phyloP scores from a whole-genome alignment of 2,797 vertebrate genomes.

The Buceros bicornis region DNA sequence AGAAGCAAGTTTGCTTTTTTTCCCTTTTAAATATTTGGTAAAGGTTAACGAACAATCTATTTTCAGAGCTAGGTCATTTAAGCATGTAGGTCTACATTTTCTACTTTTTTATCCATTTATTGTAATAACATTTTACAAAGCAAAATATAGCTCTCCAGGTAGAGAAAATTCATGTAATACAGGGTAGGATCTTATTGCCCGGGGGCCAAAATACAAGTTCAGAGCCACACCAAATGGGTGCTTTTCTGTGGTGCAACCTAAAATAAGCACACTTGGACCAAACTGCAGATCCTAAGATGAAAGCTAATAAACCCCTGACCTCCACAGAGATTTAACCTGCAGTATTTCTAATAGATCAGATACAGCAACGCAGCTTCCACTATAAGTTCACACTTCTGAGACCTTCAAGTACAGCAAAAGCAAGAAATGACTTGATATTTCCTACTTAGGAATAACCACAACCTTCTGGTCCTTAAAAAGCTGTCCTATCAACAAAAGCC shows the following conservation, averaged over 20 bases:
- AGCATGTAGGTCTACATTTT: not conserved
- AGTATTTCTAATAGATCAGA: not conserved
- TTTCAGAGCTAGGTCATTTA: not conserved
- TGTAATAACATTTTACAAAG: not conserved
- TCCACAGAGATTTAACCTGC: not conserved
- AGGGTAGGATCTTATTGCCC: not conserved
- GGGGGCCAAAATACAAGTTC: not conserved
- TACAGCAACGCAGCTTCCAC: not conserved
- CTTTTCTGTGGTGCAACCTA: not conserved
- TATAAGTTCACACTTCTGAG: not conserved
- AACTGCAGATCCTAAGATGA: not conserved
- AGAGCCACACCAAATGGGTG: not conserved
- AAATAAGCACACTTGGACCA: not conserved
- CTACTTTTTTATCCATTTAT: not conserved
- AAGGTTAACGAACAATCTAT: not conserved
- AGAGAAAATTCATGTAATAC: not conserved
- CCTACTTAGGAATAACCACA: not conserved
- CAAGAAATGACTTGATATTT: not conserved
- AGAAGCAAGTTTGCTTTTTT: not conserved
- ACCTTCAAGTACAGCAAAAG: not conserved
- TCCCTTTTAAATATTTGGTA: not conserved
- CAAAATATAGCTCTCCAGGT: not conserved
- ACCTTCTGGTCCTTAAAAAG: not conserved
- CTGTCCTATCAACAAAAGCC: not conserved
- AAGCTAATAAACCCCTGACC: not conserved